Conservation (phyloP, 2,113 vertebrate genomes). For the Oreotrochilus melanogaster region DNA sequence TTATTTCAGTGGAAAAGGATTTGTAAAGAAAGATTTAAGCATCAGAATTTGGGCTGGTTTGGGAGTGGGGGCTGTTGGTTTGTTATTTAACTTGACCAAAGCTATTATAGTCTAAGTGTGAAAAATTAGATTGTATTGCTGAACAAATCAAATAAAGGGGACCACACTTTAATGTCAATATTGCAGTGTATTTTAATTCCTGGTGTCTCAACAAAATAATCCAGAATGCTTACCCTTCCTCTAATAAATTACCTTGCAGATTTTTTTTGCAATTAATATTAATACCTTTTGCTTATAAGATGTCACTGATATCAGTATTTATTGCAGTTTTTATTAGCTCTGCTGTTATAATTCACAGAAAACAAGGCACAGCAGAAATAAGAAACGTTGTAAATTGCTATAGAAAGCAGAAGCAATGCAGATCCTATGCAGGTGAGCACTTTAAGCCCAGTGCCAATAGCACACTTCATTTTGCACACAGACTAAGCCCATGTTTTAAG, state of each 20-base stretch:
- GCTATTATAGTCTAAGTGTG: neutral
- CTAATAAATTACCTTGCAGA: conserved; percentile 9
- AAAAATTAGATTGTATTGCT: neutral
- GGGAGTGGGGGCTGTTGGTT: neutral
- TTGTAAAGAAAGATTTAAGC: neutral
- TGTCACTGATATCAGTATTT: conserved; percentile 26
- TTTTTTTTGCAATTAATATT: conserved; percentile 28
- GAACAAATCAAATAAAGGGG: neutral
- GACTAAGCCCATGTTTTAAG: accelerated
- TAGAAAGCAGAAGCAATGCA: neutral
- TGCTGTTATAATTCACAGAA: conserved; percentile 25
- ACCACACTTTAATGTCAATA: neutral
- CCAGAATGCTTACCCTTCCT: conserved; percentile 11
- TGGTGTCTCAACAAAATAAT: conserved; percentile 45
- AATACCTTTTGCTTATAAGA: conserved; percentile 29
- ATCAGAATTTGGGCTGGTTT: neutral
- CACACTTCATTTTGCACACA: neutral
- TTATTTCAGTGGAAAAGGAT: neutral
- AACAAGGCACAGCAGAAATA: conserved; percentile 34
- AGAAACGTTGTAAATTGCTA: neutral
- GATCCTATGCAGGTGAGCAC: neutral
- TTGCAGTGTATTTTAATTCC: conserved; percentile 37
- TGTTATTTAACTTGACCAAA: neutral
- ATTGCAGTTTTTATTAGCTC: conserved; percentile 26
- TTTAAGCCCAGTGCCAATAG: neutral